Base-by-base conservation (phyloP, 2,888 invertebrate genomes). In the Scrobipalpa atriplicella region DNA sequence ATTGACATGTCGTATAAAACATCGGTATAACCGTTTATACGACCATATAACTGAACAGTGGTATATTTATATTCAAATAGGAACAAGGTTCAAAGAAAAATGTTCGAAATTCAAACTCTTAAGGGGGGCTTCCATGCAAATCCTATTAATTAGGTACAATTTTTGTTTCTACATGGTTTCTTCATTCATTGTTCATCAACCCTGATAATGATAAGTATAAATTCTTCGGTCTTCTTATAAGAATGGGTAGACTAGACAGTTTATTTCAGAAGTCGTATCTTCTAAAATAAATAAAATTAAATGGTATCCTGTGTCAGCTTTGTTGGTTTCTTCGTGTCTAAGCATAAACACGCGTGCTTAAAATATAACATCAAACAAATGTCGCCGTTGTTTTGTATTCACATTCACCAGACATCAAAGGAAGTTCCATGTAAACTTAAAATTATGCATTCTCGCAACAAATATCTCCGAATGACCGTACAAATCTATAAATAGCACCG, bases 401-500 rank as follows among this genome's bases (percentile, higher is more conserved):
- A 60, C 38, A 54, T 65, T 19, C 67, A 21, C 51, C 39, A 39
- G 66, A 75, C 74, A 78, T 82, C 79, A 81, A 82, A 82, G 79
- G 65, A 60, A 68, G 64, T 70, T 71, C 66, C 67, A 62, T 64
- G 67, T 65, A 47, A 60, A 68, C 67, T 52, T 38, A 63, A 64
- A 68, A 66, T 68, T 66, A 68, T 68, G 66, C 68, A 62, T 68
- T 65, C 65, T 39, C 56, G 38, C 56, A 56, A 68, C 66, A 60
- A 56, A 66, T 64, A 66, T 66, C 68, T 84, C 79, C 77, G 81
- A 84, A 85, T 84, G 86, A 85, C 85, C 84, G 83, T 86, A 85
- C 81, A 76, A 77, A 80, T 79, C 84, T 89, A 89, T 78, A 89
- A 89, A 89, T 89, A 89, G 88, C 80, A 71, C 73, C 77, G 29